Conservation (phyloP, 1,140 invertebrate genomes). For the Meteorus sp. region DNA sequence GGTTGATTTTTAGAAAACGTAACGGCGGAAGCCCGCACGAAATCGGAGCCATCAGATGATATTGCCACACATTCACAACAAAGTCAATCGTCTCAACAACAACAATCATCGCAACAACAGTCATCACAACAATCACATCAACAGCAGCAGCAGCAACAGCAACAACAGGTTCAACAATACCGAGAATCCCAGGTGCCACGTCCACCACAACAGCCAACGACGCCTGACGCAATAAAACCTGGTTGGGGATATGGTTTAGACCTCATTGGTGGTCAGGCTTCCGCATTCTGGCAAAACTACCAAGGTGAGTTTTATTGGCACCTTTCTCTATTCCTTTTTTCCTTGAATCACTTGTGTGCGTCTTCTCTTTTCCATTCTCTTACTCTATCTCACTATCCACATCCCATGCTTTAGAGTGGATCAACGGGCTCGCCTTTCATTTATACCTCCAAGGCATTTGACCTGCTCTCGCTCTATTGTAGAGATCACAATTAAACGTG, state of each 20-base stretch:
- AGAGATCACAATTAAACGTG: slow-evolving; percentile 26
- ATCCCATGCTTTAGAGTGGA: neutral
- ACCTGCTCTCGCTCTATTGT: slow-evolving; percentile 11
- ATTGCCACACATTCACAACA: slow-evolving; percentile 60
- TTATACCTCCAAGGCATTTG: slow-evolving; percentile 10
- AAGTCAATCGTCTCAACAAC: slow-evolving; percentile 50
- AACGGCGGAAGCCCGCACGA: slow-evolving; percentile 50
- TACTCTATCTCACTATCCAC: neutral
- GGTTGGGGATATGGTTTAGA: slow-evolving; percentile 74
- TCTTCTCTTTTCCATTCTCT: neutral
- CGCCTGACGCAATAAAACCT: slow-evolving; percentile 53
- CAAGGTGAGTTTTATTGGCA: slow-evolving; percentile 68
- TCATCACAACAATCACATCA: slow-evolving; percentile 40
- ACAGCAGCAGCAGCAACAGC: slow-evolving; percentile 51
- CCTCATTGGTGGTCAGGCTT: slow-evolving; percentile 74
- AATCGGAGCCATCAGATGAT: slow-evolving; percentile 52
- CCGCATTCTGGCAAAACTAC: slow-evolving; percentile 86
- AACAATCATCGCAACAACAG: slow-evolving; percentile 44
- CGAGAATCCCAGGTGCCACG: slow-evolving; percentile 49
- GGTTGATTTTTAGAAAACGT: slow-evolving; percentile 47
- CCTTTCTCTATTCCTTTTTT: slow-evolving; percentile 5
- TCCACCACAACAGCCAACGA: slow-evolving; percentile 58
- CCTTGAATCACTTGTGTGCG: slow-evolving; percentile 12
- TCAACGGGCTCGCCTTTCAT: neutral
- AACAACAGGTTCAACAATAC: slow-evolving; percentile 44